Base-by-base conservation (phyloP, 2,888 invertebrate species). In the Drosophila meridiana region DNA sequence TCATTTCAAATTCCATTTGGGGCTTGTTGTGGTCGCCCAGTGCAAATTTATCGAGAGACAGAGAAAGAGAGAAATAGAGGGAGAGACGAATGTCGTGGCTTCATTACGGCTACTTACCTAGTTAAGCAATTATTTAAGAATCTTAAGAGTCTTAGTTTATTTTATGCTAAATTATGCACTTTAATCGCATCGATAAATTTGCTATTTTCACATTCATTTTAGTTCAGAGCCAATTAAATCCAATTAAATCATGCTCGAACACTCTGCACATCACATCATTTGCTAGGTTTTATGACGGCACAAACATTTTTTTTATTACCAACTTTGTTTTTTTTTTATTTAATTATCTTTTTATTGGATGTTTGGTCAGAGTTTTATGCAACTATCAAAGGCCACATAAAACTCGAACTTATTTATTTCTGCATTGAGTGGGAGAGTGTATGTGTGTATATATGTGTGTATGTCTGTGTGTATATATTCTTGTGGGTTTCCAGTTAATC, bases 1-100 rank as follows among this genome's bases (percentile, higher is more conserved):
- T 61, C 59, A 70, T 78, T 75, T 67, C 48, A 43, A 73, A 73
- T 73, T 84, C 72, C 80, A 84, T 71, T 82, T 73, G 69, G 60
- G 26, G 48, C 47, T 47, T 55, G n/a, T 57, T 69, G 62, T 61
- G 63, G 73, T 38, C 28, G 40, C 40, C 57, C 47, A 60, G 43
- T 67, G 63, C 50, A 66, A 57, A 48, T 48, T 60, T 61, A 69
- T 53, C 26, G 13, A 58, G 14, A 28, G 14, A 28, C 4, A 38
- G 13, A 50, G 32, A 32, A 14, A 28, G 5, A 26, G 47, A 47
- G 47, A 47, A 28, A 28, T 13, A 1, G 3, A 14, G 28, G 13
- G 14, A 28, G 28, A 13, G 11, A 45, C 5, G 26, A 13, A 28
- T 13, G 7, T 13, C 47, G 28, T 13, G 13, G 13, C 13, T 13